Evolutionary conservation across 2,888 invertebrate genomes (phyloP), one percentile per base, ranked within the genome.

Genomic region (Eupithecia pulchellata): DNA sequence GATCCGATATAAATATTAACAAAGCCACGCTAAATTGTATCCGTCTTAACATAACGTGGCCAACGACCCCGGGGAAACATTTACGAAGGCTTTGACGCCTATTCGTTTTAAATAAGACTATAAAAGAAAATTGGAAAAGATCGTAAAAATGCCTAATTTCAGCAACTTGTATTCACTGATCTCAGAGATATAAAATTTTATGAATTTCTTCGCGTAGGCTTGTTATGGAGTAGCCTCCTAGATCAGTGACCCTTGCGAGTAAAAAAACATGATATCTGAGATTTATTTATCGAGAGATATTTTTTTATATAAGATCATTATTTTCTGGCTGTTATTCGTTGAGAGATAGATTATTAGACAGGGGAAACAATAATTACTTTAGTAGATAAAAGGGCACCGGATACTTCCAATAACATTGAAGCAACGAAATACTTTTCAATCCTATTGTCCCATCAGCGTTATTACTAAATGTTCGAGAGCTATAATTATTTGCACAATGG

Each of bases 1-100:
- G 32, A 30, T 60, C n/a, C 17, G 20, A n/a, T 62, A 68, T 72
- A 72, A 74, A 77, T 75, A 73, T 68, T 73, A 61, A 42, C 36
- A 75, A 69, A 64, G 47, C 58, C n/a, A 27, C 58, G 58, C n/a
- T 30, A 20, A 32, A 30, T 74, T 74, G 68, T 73, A 73, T 68
- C 60, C 72, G 47, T 30, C 63, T 62, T n/a, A 66, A 73, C 73
- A 78, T 77, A 75, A 74, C 61, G 66, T 76, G 82, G 76, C 57
- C 81, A 67, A 69, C 72, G 80, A 83, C 79, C 83, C 69, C 78
- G 64, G 74, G 30, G 30, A 66, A 71, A 73, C 32, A 32, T 75
- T 73, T 72, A 65, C 55, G 36, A 39, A 67, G 70, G 70, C 68
- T 77, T 72, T 75, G 61, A 74, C 77, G 76, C 67, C 39, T 78